A percentile compares a stretch with the other conserved stretches of the same genome.
These are phyloP conservation scores for Arctia plantaginis DNA, from an alignment of 2,888 invertebrate species.

Conservation along the genomic window DNA sequence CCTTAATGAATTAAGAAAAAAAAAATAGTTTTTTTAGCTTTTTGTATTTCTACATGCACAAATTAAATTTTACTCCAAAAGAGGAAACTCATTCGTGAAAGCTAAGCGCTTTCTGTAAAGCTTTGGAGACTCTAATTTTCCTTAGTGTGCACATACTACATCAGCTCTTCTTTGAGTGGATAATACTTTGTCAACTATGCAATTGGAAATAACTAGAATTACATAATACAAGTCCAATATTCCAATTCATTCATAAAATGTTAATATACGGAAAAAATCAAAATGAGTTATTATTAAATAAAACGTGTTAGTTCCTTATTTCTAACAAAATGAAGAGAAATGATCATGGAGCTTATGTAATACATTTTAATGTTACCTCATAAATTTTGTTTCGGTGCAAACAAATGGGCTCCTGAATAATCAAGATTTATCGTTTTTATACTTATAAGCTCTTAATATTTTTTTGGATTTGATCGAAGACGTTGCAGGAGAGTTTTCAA, in stretches of 20 bases:
- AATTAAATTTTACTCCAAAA: background rate
- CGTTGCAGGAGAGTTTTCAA: background rate
- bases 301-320: background rate
- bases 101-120: background rate
- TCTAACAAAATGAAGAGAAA: slow-evolving; percentile 10
- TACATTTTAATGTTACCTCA: slow-evolving; percentile 26
- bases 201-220: background rate
- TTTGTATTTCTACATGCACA: background rate
- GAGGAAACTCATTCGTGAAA: background rate
- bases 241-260: background rate
- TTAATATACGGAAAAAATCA: background rate
- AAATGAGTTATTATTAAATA: background rate
- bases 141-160: background rate
- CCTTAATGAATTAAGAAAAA: too few species aligned
- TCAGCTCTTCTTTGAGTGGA: background rate
- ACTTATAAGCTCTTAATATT: slow-evolving; percentile 28
- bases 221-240: background rate
- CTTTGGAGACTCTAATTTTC: background rate
- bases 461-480: slow-evolving; percentile 23
- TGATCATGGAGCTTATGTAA: slow-evolving; percentile 5
- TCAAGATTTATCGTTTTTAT: slow-evolving; percentile 39
- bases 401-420: slow-evolving; percentile 36
- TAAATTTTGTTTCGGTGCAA: slow-evolving; percentile 37
- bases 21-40: too few species aligned
- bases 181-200: background rate